These are phyloP conservation scores for Cichlasoma orientale DNA, from an alignment of 2,797 vertebrate genomes.

Conservation along the genomic window DNA sequence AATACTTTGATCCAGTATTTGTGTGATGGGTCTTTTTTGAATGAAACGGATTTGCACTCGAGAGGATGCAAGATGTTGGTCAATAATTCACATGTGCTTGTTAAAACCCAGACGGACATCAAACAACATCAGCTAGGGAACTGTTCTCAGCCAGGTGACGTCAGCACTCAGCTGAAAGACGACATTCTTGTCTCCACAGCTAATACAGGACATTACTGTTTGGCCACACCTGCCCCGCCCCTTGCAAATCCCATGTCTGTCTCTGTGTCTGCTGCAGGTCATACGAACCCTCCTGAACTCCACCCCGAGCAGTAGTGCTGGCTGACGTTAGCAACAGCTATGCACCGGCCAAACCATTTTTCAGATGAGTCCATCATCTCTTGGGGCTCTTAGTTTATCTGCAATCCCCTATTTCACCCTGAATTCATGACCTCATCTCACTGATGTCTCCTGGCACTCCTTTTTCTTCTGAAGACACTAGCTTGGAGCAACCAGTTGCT, in stretches of 20 bases:
- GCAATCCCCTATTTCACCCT: slow-evolving; percentile 14
- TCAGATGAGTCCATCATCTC: slow-evolving; percentile 14
- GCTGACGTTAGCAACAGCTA: slow-evolving; percentile 14
- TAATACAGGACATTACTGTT: slow-evolving; percentile 66
- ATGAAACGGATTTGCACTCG: background rate
- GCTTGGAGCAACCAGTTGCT: background rate
- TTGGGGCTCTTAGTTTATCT: slow-evolving; percentile 11
- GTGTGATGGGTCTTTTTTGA: slow-evolving; percentile 2
- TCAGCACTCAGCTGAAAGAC: slow-evolving; percentile 58
- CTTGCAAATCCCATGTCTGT: slow-evolving; percentile 52
- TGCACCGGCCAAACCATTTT: background rate
- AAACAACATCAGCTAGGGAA: slow-evolving; percentile 11
- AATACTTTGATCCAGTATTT: slow-evolving; percentile 46
- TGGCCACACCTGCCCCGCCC: slow-evolving; percentile 67
- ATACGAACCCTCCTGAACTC: slow-evolving; percentile 53
- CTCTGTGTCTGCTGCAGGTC: slow-evolving; percentile 52
- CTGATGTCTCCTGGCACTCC: background rate
- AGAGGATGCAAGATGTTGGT: background rate
- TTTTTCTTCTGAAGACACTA: background rate
- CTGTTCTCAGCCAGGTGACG: slow-evolving; percentile 35
- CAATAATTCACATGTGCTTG: slow-evolving; percentile 12
- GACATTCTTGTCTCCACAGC: slow-evolving; percentile 61
- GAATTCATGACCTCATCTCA: background rate
- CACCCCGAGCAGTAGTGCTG: slow-evolving; percentile 18
- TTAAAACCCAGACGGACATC: slow-evolving; percentile 9